These are phyloP conservation scores for Coranthus polyacanthus DNA, from an alignment of 2,797 vertebrate species.

Conservation along the genomic window DNA sequence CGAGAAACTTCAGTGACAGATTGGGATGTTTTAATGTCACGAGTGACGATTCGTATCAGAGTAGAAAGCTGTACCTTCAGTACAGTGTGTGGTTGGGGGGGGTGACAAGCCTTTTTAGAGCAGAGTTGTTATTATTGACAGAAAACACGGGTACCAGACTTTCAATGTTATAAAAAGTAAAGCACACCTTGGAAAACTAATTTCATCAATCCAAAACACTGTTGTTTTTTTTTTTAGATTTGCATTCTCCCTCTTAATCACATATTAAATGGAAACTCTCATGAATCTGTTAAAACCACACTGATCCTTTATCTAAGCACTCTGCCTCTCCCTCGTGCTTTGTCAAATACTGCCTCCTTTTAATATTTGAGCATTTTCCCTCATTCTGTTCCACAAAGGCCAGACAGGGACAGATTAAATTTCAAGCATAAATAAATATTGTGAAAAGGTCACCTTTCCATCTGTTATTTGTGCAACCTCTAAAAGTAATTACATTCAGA, in stretches of 20 bases:
- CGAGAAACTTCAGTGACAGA: conserved; percentile 67
- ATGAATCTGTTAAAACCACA: conserved; percentile 9
- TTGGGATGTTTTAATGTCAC: conserved; percentile 57
- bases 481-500: conserved; percentile 84
- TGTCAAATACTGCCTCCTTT: conserved; percentile 55
- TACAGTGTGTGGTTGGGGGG: too few relatives aligned
- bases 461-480: conserved; percentile 86
- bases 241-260: neutral
- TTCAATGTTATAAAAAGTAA: neutral
- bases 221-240: conserved; percentile 1
- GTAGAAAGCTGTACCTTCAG: conserved; percentile 32
- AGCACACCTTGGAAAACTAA: neutral
- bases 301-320: conserved; percentile 4
- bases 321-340: conserved; percentile 24
- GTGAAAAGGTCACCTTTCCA: conserved; percentile 84
- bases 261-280: conserved; percentile 9
- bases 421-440: conserved; percentile 84
- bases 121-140: conserved; percentile 5
- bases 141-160: conserved; percentile 7
- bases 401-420: conserved; percentile 80
- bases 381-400: conserved; percentile 75
- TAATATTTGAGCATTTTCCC: conserved; percentile 67
- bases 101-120: too few relatives aligned
- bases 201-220: conserved; percentile 1
- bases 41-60: conserved; percentile 55